phyloP scores from a whole-genome alignment of 2,797 vertebrate species.

The Clarias fuscus region DNA sequence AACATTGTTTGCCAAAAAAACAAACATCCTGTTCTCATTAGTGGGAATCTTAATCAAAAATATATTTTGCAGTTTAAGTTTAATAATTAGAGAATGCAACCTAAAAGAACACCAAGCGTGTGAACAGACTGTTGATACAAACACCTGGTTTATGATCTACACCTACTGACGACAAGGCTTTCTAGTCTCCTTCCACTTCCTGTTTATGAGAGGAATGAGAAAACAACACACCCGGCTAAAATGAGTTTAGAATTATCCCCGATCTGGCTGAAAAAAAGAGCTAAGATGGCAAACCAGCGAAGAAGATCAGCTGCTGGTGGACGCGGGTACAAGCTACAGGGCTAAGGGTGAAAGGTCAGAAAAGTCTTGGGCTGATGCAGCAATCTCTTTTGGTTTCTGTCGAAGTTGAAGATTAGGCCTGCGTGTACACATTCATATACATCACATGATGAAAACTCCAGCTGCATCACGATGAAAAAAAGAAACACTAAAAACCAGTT shows the following conservation, averaged over 20 bases:
- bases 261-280: background rate
- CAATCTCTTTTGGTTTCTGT: constrained; percentile 18
- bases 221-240: background rate
- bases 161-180: background rate
- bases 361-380: background rate
- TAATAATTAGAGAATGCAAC: no score
- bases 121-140: background rate
- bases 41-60: background rate
- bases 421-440: constrained; percentile 39
- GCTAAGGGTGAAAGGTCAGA: background rate
- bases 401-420: constrained; percentile 13
- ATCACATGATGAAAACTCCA: constrained; percentile 19
- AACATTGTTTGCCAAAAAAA: background rate
- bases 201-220: background rate
- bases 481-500: constrained; percentile 87
- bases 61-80: background rate
- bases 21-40: background rate
- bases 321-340: background rate
- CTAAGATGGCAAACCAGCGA: background rate
- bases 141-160: background rate
- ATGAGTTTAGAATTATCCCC: background rate
- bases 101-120: background rate
- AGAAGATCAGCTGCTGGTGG: constrained; percentile 17
- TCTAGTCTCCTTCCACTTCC: background rate
- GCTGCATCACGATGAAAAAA: constrained; percentile 20